Base-by-base conservation (phyloP, 2,113 vertebrate genomes). In the Chloropsis hardwickii region DNA sequence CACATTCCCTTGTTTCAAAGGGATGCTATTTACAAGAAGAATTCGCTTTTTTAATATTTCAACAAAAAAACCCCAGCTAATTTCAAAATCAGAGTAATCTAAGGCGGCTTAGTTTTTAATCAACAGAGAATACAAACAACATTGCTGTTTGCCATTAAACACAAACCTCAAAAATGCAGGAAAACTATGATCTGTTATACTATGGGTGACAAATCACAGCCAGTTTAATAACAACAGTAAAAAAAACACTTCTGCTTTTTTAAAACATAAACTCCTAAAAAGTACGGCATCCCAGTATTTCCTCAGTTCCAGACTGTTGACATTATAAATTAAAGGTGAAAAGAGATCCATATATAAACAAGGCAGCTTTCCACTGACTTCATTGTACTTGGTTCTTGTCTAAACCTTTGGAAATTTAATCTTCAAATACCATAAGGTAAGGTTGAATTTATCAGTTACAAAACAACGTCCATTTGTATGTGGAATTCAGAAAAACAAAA, bases 301-400 rank as follows among this genome's bases (percentile, higher is more conserved):
- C 96, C 86, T 96, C 91, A 97, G 96, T 96, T 97, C 90, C 93
- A 95, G 93, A 95, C 74, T 76, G 67, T 33, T 96, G 97, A 95
- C 66, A 81, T 97, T 94, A 97, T 98, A 98, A 97, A 95, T 97
- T 95, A 98, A 97, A 98, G 85, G 92, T 97, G 93, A 97, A 97
- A 88, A 95, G 92, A 95, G 95, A 97, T 91, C 92, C 44, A 5
- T 94, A 95, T 96, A 98, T 81, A 97, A 98, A 98, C 98, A 98
- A 98, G 97, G 96, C 94, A 96, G 97, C 95, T 97, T 96, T 97
- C 89, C 95, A 94, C 44, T 92, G 94, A 98, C 96, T 98, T 96
- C 67, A 39, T 9, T 73, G 87, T 58, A 94, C 81, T 95, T 48
- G 35, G 65, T 96, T 97, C 93, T 95, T 51, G 72, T 87, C 92